These are phyloP conservation scores for Isurus oxyrinchus DNA, from an alignment of 2,113 vertebrate species.

Conservation along the genomic window DNA sequence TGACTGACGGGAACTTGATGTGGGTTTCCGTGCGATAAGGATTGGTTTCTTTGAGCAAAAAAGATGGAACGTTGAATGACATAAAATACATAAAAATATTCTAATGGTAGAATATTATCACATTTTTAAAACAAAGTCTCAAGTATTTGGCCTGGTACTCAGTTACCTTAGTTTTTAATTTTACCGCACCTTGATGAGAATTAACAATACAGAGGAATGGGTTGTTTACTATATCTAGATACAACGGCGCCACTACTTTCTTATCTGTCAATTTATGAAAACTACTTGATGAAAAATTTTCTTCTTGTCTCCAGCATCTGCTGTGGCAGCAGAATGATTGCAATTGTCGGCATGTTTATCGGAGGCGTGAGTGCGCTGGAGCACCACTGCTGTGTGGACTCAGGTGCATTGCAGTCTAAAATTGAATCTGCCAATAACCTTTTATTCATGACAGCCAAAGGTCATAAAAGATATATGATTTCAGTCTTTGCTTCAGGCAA, in stretches of 20 bases:
- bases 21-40: neutral
- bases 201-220: neutral
- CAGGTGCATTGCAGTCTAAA: neutral
- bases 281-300: neutral
- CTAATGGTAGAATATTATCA: neutral
- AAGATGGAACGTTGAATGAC: neutral
- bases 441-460: slow-evolving; percentile 2
- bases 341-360: neutral
- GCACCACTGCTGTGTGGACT: neutral
- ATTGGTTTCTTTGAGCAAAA: neutral
- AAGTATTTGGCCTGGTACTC: neutral
- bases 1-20: neutral
- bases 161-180: neutral
- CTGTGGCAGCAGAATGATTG: neutral
- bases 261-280: neutral
- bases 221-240: neutral
- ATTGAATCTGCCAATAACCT: slow-evolving; percentile 9
- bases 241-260: neutral
- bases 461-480: neutral
- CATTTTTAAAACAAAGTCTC: neutral
- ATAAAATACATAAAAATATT: neutral
- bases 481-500: neutral
- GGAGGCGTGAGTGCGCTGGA: neutral
- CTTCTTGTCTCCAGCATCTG: slow-evolving; percentile 1
- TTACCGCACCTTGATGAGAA: neutral